phyloP scores from a whole-genome alignment of 2,797 vertebrate genomes.

The Mastacembelus armatus region DNA sequence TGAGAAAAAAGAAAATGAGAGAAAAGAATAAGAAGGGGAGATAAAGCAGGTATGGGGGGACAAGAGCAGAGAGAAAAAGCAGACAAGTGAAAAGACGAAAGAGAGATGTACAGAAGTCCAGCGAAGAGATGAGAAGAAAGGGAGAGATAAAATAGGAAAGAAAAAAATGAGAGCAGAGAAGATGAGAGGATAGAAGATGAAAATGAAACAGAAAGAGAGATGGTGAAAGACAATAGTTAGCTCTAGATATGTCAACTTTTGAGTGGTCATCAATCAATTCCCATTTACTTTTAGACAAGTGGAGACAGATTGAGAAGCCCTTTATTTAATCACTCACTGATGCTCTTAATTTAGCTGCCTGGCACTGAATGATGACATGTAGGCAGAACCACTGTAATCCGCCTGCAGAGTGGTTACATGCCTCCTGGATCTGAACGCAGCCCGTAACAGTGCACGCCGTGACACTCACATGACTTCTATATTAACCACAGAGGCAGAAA shows the following conservation, averaged over 20 bases:
- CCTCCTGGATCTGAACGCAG: constrained; percentile 9
- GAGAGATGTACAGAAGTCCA: no score
- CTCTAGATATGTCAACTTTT: constrained; percentile 1
- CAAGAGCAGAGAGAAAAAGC: background rate
- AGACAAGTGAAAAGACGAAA: background rate
- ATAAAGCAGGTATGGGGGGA: background rate
- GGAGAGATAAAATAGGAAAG: background rate
- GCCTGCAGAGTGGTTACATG: background rate
- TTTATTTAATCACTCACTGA: constrained; percentile 14
- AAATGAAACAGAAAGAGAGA: background rate
- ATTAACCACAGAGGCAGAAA: background rate
- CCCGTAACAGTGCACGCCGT: background rate
- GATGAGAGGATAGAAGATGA: background rate
- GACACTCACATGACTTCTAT: constrained; percentile 9
- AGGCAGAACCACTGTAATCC: constrained; percentile 4
- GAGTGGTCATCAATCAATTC: constrained; percentile 21
- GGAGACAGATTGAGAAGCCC: background rate
- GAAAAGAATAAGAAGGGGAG: background rate
- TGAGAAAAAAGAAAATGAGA: background rate
- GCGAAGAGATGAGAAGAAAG: no score
- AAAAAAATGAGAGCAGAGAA: background rate
- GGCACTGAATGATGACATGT: constrained; percentile 9
- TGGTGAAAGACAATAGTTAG: background rate
- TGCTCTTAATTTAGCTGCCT: constrained; percentile 45
- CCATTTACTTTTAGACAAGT: constrained; percentile 15